Conservation (phyloP, 2,113 vertebrate species). For the Galemys pyrenaicus region DNA sequence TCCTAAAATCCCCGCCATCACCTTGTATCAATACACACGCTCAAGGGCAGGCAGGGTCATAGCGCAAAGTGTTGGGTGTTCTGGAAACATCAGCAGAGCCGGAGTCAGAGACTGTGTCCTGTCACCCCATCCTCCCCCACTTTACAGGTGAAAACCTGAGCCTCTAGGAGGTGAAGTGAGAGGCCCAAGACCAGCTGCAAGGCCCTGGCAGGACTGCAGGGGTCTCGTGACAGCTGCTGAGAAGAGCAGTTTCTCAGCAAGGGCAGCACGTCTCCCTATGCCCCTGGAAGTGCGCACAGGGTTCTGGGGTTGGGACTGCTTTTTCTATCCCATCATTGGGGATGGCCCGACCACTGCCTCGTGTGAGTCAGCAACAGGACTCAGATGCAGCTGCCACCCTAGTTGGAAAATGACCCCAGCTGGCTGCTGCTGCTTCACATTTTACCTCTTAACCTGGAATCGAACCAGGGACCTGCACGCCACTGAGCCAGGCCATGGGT, state of each 20-base stretch:
- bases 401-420: not conserved
- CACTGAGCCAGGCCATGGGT: not conserved
- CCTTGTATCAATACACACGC: not conserved
- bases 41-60: not conserved
- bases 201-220: fast-evolving
- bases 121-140: fast-evolving
- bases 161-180: not conserved
- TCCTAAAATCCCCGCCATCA: not conserved
- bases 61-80: not conserved
- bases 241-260: not conserved
- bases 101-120: fast-evolving
- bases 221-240: not conserved
- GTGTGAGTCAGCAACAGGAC: not conserved
- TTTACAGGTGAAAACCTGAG: not conserved
- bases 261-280: too few relatives aligned
- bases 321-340: not conserved
- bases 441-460: not conserved
- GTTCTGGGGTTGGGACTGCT: not conserved
- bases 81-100: fast-evolving
- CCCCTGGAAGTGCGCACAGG: not conserved
- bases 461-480: not conserved
- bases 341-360: not conserved
- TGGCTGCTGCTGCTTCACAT: not conserved
- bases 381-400: not conserved
- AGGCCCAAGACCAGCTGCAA: not conserved